A percentile compares a stretch with the other conserved stretches of the same genome.
phyloP scores from a whole-genome alignment of 2,797 vertebrate genomes.

The Cyclopterus lumpus region DNA sequence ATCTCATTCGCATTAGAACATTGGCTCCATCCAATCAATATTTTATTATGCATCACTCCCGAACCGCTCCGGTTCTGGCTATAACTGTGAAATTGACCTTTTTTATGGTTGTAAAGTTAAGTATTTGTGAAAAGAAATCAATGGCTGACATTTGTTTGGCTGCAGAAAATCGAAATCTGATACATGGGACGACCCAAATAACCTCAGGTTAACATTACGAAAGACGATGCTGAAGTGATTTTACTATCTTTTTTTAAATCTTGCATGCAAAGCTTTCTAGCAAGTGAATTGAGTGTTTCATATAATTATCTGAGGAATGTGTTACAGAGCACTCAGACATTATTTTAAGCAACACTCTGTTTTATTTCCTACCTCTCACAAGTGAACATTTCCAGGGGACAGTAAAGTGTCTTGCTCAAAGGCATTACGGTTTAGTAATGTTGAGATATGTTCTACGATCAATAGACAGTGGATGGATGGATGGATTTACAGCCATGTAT shows the following conservation, averaged over 20 bases:
- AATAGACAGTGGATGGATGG: background rate
- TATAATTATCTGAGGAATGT: slow-evolving; percentile 10
- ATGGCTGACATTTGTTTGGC: slow-evolving; percentile 41
- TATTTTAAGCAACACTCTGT: background rate
- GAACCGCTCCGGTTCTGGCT: slow-evolving; percentile 1
- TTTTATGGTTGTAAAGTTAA: slow-evolving; percentile 28
- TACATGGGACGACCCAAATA: background rate
- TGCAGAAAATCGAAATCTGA: slow-evolving; percentile 19
- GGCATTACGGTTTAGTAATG: background rate
- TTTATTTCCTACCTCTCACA: background rate
- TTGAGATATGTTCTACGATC: background rate
- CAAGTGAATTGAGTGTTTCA: background rate
- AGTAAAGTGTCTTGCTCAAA: background rate
- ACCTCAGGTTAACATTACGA: background rate
- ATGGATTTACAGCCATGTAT: background rate
- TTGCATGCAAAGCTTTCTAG: background rate
- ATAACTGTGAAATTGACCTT: slow-evolving; percentile 15
- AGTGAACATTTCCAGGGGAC: background rate
- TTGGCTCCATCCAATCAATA: slow-evolving; percentile 8
- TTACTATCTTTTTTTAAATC: slow-evolving; percentile 7
- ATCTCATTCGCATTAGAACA: background rate
- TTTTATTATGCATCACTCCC: background rate
- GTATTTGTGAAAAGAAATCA: slow-evolving; percentile 35
- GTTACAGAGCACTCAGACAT: background rate
- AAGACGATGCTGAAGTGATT: background rate